Base-by-base conservation (phyloP, 2,888 invertebrate genomes). In the Athetis lepigone region DNA sequence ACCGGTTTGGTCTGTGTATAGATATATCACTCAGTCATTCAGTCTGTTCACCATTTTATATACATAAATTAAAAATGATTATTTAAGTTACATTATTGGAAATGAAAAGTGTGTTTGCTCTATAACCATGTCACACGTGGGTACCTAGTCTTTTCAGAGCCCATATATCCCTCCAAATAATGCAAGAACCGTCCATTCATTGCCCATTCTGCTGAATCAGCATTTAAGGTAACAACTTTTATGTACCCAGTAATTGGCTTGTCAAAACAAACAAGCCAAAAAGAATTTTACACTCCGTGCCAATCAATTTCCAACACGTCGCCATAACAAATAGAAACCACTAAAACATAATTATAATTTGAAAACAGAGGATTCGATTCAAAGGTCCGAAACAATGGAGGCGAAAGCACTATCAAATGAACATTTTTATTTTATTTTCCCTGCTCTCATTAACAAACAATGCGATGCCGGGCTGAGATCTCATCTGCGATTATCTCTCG, bases 371-470 rank as follows among this genome's bases (percentile, higher is more conserved):
- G 77, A 79, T 78, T 76, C 78, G 78, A 85, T 85, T 75, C 81
- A 83, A 82, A 77, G 70, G 75, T 76, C 79, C 72, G 57, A 83
- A 81, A 88, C 88, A 86, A 86, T 86, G 84, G 83, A 73, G 71
- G 72, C 75, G 78, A 79, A 83, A 77, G 82, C 81, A 83, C 82
- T 85, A 88, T 86, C 84, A 84, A 88, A 85, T 82, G 82, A 83
- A 70, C 79, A 79, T 83, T 85, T 87, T 86, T 85, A 85, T 88
- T 88, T 90, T 89, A 83, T 88, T 88, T 86, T 82, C 80, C 68
- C 68, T 79, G 85, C 84, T 88, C 90, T 91, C 91, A 92, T 93
- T 92, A 91, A 88, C 92, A 92, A 93, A 93, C 92, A 93, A 92
- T 93, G 87, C 87, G 85, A 88, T 88, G 85, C 83, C 83, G 78